These are phyloP conservation scores for Acronicta psi DNA, from an alignment of 2,888 invertebrate genomes.

Conservation along the genomic window DNA sequence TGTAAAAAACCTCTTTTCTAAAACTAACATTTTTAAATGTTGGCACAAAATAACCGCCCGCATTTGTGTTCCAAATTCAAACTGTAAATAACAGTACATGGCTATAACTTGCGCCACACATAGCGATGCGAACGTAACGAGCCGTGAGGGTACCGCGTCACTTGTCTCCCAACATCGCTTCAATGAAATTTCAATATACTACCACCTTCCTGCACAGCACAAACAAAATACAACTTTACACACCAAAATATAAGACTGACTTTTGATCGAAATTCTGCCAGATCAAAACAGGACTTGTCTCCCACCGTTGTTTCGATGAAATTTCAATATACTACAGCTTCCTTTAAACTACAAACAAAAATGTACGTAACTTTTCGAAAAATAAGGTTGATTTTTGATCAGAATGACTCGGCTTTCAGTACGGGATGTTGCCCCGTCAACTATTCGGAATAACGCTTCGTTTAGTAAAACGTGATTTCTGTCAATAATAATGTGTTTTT, in stretches of 20 bases:
- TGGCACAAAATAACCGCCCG: no score
- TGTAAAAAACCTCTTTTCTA: no score
- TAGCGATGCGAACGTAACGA: slow-evolving; percentile 62
- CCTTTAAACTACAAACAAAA: slow-evolving; percentile 32
- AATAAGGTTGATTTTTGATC: slow-evolving; percentile 29
- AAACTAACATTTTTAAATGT: no score
- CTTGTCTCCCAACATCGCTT: slow-evolving; percentile 63
- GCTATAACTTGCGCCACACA: slow-evolving; percentile 49
- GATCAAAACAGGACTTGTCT: slow-evolving; percentile 1
- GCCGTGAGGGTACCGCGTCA: slow-evolving; percentile 67
- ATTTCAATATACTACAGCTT: slow-evolving; percentile 67
- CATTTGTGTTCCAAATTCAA: slow-evolving; percentile 4
- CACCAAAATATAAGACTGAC: slow-evolving; percentile 9
- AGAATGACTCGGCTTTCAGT: slow-evolving; percentile 17
- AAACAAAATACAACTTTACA: slow-evolving; percentile 45
- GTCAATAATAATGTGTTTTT: slow-evolving; percentile 53
- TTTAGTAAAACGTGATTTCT: slow-evolving; percentile 54
- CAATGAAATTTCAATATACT: slow-evolving; percentile 73
- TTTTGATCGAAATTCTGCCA: background rate
- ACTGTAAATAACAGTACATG: slow-evolving; percentile 24
- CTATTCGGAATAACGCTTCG: slow-evolving; percentile 53
- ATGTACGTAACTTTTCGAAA: slow-evolving; percentile 15
- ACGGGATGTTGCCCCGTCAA: slow-evolving; percentile 58
- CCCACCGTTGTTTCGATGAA: slow-evolving; percentile 63
- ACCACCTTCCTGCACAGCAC: slow-evolving; percentile 22